Evolutionary conservation across 2,797 vertebrate species (phyloP), one percentile per base, ranked within the genome.

Genomic region (Coccyzus lansbergi): DNA sequence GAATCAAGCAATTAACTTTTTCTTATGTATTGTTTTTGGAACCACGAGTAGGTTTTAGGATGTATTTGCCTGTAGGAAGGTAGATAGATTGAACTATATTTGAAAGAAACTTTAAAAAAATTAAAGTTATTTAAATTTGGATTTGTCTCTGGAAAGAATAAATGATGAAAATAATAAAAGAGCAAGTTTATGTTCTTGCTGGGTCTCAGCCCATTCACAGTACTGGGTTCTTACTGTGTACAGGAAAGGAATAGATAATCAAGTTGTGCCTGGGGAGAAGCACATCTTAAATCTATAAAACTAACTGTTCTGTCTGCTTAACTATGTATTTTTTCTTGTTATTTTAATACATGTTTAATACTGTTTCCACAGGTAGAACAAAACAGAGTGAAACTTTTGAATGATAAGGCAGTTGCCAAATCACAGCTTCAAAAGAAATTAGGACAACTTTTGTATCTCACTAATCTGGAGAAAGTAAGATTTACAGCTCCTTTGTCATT

Each of bases 351-450:
- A 0, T 65, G 7, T 74, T 89, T 62, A 44, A 87, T 85, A 10
- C 28, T 92, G 24, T 86, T 93, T 96, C 78, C 59, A 12, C 91
- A 99, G 99, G 99, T 99, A 92, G 99, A 99, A 92, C 99, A 99
- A 97, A 99, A 99, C 97, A 96, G 99, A 91, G 98, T 99, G n/a
- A 99, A 99, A 96, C 98, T 99, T n/a, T 77, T 99, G 83, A 99
- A 99, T 81, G 99, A 99, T 97, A 98, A 99, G 92, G 99, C 99
- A 1, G 98, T 99, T 97, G 99, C 99, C 49, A 98, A 98, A 94
- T 99, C 99, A 77, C 99, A 99, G 53, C 98, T 99, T 72, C 99
- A 99, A 67, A 99, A 99, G 97, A 99, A 99, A 96, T 98, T 99
- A 22, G 99, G 99, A 18, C 99, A 99, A 95, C 98, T 99, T 92